Evolutionary conservation across 2,113 vertebrate genomes (phyloP), one percentile per base, ranked within the genome.

Genomic region (Coreoperca whiteheadi): DNA sequence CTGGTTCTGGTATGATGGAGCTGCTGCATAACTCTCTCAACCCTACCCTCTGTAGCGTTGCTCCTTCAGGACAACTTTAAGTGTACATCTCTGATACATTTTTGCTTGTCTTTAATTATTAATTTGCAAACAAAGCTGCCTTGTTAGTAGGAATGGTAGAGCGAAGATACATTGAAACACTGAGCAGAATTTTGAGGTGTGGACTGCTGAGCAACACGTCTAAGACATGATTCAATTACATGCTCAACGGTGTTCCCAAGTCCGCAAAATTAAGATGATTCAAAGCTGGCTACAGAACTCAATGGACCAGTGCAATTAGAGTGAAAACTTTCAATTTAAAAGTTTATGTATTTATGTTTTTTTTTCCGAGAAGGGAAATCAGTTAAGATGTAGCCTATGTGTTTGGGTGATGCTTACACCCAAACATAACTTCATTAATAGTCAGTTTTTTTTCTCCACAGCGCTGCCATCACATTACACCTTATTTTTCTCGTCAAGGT

Each of bases 1-100:
- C 64, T 67, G 68, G 37, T 53, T 68, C 8, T 57, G 68, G 18
- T 65, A 32, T 50, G 34, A 34, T 21, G 25, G 15, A 65, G 66
- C 28, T 70, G 77, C 78, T 78, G 74, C 73, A 60, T 48, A 60
- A 34, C 64, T 70, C 66, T 71, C 23, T 70, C 28, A 70, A 41
- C 63, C 32, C 3, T 43, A 8, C 57, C 39, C 56, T 23, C 37
- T 65, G 50, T 53, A 37, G 59, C 43, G 6, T 9, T 14, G 34
- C 60, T 67, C 48, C 64, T 77, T 60, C 39, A 56, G 39, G 60
- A 57, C 37, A 51, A 60, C 30, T 25, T 34, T 23, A 28, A 12
- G 14, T 4, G 4, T 28, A 10, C 8, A 9, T 50, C 11, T 60
- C 3, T 59, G 39, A 41, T 43, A 50, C 10, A 37, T 16, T 66